Conservation (phyloP, 2,888 invertebrate genomes). For the Sericinus montela region DNA sequence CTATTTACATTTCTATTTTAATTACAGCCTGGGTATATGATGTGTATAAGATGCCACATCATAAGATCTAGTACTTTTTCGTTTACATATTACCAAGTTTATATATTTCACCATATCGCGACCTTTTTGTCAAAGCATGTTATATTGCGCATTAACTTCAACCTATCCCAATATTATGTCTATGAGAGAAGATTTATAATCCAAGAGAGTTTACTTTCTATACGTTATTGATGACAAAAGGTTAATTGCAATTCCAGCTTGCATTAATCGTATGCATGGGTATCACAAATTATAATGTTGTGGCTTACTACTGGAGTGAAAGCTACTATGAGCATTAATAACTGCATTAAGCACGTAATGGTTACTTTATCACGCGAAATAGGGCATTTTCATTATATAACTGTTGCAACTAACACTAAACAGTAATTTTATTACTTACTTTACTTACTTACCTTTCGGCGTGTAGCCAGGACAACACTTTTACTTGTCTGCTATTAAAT, state of each 20-base stretch:
- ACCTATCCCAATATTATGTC: not conserved
- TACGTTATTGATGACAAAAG: constrained; percentile 14
- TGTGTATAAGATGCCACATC: too few relatives aligned
- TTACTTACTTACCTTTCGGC: too few relatives aligned
- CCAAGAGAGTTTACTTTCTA: constrained; percentile 8
- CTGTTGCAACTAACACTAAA: not conserved
- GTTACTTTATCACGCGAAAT: not conserved
- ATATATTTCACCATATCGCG: too few relatives aligned
- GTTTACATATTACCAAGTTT: too few relatives aligned
- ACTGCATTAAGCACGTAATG: constrained; percentile 10
- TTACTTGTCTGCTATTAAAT: too few relatives aligned
- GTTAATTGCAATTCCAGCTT: constrained; percentile 10
- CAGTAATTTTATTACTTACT: too few relatives aligned
- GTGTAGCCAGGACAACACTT: too few relatives aligned
- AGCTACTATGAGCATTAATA: constrained; percentile 12
- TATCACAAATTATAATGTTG: constrained; percentile 12
- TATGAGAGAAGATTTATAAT: not conserved
- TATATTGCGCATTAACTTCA: not conserved
- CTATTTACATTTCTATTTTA: too few relatives aligned
- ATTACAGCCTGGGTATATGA: too few relatives aligned
- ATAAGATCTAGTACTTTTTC: too few relatives aligned
- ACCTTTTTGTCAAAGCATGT: not conserved
- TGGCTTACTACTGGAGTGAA: constrained; percentile 1
- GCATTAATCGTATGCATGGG: not conserved
- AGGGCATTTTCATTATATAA: not conserved